Conservation (phyloP, 2,113 vertebrate species). For the Myrmophylax atrothorax region DNA sequence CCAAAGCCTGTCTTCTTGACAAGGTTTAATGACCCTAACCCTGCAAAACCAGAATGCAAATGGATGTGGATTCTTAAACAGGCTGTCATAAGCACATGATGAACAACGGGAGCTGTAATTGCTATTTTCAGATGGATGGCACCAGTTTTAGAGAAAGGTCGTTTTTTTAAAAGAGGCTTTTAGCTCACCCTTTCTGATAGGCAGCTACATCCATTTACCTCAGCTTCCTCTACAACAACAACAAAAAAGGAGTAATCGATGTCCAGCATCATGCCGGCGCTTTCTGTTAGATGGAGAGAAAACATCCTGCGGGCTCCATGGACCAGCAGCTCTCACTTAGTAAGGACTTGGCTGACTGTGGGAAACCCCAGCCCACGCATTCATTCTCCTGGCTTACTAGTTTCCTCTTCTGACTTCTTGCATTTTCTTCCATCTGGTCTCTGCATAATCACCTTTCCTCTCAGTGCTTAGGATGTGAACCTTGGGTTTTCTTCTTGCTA, state of each 20-base stretch:
- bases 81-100: not conserved
- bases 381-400: not conserved
- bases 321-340: not conserved
- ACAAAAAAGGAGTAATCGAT: not conserved
- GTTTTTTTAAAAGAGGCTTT: not conserved
- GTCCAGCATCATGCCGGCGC: not conserved
- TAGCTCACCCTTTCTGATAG: not conserved
- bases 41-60: not conserved
- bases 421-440: not conserved
- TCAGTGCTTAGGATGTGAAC: not conserved
- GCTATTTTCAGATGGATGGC: not conserved
- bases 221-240: not conserved
- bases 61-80: not conserved
- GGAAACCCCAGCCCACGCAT: not conserved
- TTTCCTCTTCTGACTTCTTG: not conserved
- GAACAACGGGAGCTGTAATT: not conserved
- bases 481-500: not conserved
- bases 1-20: not conserved
- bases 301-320: fast-evolving
- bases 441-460: not conserved
- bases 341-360: not conserved
- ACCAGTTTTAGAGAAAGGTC: not conserved
- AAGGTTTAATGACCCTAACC: not conserved
- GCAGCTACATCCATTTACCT: not conserved
- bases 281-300: not conserved